phyloP scores from a whole-genome alignment of 2,888 invertebrate genomes.

The Anthrax anthrax region DNA sequence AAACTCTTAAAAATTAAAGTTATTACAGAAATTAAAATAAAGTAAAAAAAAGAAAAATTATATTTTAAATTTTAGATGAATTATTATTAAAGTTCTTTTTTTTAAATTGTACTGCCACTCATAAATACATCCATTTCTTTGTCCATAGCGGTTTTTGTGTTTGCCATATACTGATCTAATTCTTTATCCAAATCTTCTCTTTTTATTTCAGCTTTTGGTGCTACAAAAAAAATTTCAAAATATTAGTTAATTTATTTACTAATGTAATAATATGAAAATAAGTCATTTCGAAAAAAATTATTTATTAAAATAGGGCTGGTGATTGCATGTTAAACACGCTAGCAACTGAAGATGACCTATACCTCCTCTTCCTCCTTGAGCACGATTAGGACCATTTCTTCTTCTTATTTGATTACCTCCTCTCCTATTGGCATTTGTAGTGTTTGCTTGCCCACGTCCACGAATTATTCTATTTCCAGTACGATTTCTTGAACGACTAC shows the following conservation, averaged over 20 bases:
- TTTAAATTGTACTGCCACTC: conserved; percentile 10
- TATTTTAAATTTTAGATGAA: no score
- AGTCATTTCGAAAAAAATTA: no score
- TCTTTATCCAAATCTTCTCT: conserved; percentile 54
- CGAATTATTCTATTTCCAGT: neutral
- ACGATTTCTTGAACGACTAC: conserved; percentile 13
- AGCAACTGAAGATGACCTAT: conserved; percentile 7
- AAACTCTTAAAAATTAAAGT: no score
- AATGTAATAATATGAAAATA: neutral
- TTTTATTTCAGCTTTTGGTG: conserved; percentile 22
- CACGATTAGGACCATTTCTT: conserved; percentile 11
- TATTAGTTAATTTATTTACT: no score
- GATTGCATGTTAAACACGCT: neutral
- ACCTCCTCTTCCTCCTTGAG: conserved; percentile 10
- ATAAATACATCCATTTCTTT: conserved; percentile 45
- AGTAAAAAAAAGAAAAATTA: no score
- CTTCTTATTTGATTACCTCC: conserved; percentile 18
- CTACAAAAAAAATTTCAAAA: conserved; percentile 5
- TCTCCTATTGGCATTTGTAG: conserved; percentile 13
- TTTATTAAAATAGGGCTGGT: no score
- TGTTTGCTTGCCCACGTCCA: neutral
- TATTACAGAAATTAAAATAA: no score
- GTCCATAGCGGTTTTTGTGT: conserved; percentile 37
- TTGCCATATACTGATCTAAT: conserved; percentile 57
- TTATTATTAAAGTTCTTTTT: no score